phyloP scores from a whole-genome alignment of 2,888 invertebrate genomes.

The Mythimna ferrago region DNA sequence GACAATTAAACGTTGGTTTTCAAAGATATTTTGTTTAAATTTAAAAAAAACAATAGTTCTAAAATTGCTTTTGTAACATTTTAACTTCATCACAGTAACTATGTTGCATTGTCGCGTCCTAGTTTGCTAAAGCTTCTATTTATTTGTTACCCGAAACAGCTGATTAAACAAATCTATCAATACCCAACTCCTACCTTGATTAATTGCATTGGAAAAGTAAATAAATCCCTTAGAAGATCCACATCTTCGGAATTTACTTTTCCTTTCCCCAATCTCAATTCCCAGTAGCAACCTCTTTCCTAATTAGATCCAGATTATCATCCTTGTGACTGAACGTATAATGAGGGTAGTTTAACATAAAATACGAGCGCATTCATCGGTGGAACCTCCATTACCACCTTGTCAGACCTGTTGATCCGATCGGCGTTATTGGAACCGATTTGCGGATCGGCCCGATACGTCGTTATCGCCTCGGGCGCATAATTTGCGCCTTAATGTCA shows the following conservation, averaged over 20 bases:
- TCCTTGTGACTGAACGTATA: slow-evolving; percentile 35
- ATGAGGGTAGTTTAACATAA: slow-evolving; percentile 56
- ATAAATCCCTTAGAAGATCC: not conserved
- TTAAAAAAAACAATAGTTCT: too few species aligned
- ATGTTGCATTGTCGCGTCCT: too few species aligned
- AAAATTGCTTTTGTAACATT: too few species aligned
- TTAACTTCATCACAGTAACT: too few species aligned
- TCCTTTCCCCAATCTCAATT: slow-evolving; percentile 5
- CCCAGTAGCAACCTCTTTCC: slow-evolving; percentile 21
- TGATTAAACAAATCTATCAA: not conserved
- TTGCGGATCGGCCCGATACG: slow-evolving; percentile 76
- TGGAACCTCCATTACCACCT: slow-evolving; percentile 57
- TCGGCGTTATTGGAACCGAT: slow-evolving; percentile 73
- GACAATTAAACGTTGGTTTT: too few species aligned
- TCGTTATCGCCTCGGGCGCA: slow-evolving; percentile 76
- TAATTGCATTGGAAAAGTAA: slow-evolving; percentile 5
- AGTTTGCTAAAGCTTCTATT: too few species aligned
- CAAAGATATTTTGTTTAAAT: too few species aligned
- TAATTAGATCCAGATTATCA: slow-evolving; percentile 56
- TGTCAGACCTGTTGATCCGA: slow-evolving; percentile 71
- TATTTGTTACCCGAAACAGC: not conserved
- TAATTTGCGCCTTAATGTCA: slow-evolving; percentile 78
- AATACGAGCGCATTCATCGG: slow-evolving; percentile 60
- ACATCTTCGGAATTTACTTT: slow-evolving; percentile 18
- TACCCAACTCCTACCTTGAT: slow-evolving; percentile 1